Conservation (phyloP, 1,140 invertebrate genomes). For the Acromyrmex echinatior region DNA sequence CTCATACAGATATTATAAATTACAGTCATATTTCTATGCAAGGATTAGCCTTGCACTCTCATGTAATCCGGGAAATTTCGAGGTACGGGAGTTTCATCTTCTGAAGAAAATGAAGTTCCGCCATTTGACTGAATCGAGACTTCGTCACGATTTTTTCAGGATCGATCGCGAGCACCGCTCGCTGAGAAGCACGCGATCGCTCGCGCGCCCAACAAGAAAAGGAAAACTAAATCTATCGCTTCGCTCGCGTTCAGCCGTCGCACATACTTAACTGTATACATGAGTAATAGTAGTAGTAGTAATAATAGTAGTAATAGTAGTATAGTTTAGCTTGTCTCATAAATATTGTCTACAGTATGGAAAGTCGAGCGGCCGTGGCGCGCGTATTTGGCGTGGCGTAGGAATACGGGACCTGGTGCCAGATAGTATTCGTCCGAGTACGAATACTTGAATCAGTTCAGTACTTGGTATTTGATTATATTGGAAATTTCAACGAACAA, state of each 20-base stretch:
- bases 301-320: slow-evolving; percentile 60
- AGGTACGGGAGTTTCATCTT: neutral
- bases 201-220: slow-evolving; percentile 45
- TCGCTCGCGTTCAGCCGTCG: slow-evolving; percentile 72
- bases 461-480: neutral
- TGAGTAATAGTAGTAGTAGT: slow-evolving; percentile 68
- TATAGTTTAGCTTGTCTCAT: slow-evolving; percentile 84
- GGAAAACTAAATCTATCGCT: slow-evolving; percentile 73
- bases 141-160: slow-evolving; percentile 34
- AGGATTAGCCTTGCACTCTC: slow-evolving; percentile 13
- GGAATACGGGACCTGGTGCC: slow-evolving; percentile 84
- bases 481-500: neutral
- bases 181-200: slow-evolving; percentile 20
- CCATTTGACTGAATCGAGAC: slow-evolving; percentile 54
- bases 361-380: slow-evolving; percentile 84
- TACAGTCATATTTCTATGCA: neutral
- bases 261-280: slow-evolving; percentile 76
- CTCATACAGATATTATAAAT: neutral
- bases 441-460: slow-evolving; percentile 15
- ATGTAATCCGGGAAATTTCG: slow-evolving; percentile 49
- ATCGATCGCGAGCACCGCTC: slow-evolving; percentile 45
- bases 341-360: slow-evolving; percentile 87
- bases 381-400: slow-evolving; percentile 83
- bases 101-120: neutral
- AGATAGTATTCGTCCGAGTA: slow-evolving; percentile 75